Base-by-base conservation (phyloP, 2,888 invertebrate genomes). In the Stenodera caucasica region DNA sequence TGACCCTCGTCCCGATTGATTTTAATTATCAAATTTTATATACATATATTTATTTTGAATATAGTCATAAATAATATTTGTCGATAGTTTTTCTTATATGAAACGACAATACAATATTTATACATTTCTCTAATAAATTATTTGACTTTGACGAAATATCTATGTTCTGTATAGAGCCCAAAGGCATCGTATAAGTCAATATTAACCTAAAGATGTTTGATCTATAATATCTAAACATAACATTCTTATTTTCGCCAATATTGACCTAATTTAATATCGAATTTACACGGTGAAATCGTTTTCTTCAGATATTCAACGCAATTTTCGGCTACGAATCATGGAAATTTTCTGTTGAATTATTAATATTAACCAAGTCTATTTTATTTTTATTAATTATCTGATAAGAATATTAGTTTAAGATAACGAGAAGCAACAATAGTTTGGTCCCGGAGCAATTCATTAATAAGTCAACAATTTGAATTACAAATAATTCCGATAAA, bases 1-100 rank as follows among this genome's bases (percentile, higher is more conserved):
- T 66, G 68, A 68, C 66, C 68, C 65, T 65, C 66, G 67, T 58
- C 61, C 66, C 64, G 37, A 64, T 66, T 67, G 66, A 64, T 64
- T 67, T 61, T 60, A 60, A 67, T 67, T 67, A 67, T 64, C 64
- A 63, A 67, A 62, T 51, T 54, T 51, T 60, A 53, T 52, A 58
- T 62, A 58, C 53, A n/a, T n/a, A n/a, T 61, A 15, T 37, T 15
- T 45, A 9, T 45, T 21, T 45, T 45, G 21, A 45, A 14, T 21
- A 11, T 11, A 21, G 11, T 45, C 1, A 45, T 45, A 45, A 45
- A 45, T 45, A 45, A 35, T 14, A 35, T 45, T 45, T 45, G 45
- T 45, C 45, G 21, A 45, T 45, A 45, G 21, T 45, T 21, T 45
- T 45, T 8, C 8, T 15, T 18, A 8, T 18, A 40, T 40, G 8